Base-by-base conservation (phyloP, 2,797 vertebrate species). In the Thripadectes ignobilis region DNA sequence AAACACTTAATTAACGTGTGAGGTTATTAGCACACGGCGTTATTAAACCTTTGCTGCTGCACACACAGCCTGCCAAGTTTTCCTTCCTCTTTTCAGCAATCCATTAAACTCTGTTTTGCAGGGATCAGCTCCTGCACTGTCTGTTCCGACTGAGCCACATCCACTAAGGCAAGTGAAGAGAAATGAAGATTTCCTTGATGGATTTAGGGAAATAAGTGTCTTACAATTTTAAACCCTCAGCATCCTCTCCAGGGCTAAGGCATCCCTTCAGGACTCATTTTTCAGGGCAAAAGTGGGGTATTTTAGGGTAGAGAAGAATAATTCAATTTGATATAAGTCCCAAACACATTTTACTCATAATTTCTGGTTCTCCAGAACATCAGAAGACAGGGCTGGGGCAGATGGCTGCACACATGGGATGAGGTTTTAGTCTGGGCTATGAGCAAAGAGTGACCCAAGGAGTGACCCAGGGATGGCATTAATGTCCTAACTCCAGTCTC, bases 1-100 rank as follows among this genome's bases (percentile, higher is more conserved):
- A n/a, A 78, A 73, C 66, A 79, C 92, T 97, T 96, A 94, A 89
- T 96, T 95, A 94, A 77, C 93, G 41, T 32, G 80, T 69, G 91
- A 96, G 52, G 83, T 88, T 85, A 95, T 92, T 95, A 88, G 85
- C 93, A 66, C 61, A 34, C 23, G n/a, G 62, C 65, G 68, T 90
- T 66, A 96, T 96, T 92, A 97, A 96, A 86, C 79, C 78, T 93
- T 54, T 71, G 79, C 93, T 95, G 88, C 55, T 57, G 6, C 3
- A 84, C 66, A 97, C 95, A 95, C 95, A 78, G 65, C 27, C 67
- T 67, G 83, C 92, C 92, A 68, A 38, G 32, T 85, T 79, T 45
- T 26, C 88, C 30, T 78, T 55, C 39, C 65, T 66, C 67, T 67
- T 84, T 59, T 41, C 73, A 63, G 81, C 85, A 43, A 52, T 38